These are phyloP conservation scores for Dorcus hopei DNA, from an alignment of 2,888 invertebrate species.

Conservation along the genomic window DNA sequence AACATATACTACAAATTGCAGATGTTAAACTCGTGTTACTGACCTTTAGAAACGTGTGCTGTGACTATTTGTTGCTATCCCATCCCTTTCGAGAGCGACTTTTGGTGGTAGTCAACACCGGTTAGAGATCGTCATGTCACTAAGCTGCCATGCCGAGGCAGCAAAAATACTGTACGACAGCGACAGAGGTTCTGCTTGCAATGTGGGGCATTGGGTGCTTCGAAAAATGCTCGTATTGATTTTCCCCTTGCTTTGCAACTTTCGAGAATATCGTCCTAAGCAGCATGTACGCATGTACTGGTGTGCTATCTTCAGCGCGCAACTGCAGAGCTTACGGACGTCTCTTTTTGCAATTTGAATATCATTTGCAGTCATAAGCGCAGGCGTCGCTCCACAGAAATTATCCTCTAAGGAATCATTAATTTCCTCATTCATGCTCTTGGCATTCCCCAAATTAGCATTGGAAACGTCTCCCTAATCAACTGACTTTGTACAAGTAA, in stretches of 20 bases:
- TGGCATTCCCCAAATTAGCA: too few species aligned
- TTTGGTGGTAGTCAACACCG: conserved; percentile 30
- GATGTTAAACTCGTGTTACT: conserved; percentile 2
- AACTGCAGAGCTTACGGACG: conserved; percentile 17
- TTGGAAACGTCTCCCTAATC: too few species aligned
- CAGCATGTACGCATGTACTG: conserved; percentile 30
- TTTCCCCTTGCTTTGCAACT: conserved; percentile 31
- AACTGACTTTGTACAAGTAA: too few species aligned
- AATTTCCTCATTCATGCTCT: conserved; percentile 6
- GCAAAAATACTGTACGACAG: conserved; percentile 22
- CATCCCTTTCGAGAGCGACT: conserved; percentile 28
- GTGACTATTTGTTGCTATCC: conserved; percentile 28
- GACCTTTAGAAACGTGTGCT: conserved; percentile 13
- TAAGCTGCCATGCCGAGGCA: conserved; percentile 28
- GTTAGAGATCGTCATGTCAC: conserved; percentile 27
- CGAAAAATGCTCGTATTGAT: conserved; percentile 43
- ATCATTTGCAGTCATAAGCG: conserved; percentile 15
- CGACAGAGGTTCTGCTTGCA: conserved; percentile 31
- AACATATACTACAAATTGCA: background rate
- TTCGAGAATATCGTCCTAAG: conserved; percentile 31
- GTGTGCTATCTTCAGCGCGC: conserved; percentile 27
- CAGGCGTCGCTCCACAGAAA: conserved; percentile 26
- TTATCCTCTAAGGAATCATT: conserved; percentile 23
- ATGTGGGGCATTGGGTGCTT: conserved; percentile 45
- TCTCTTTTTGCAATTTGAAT: conserved; percentile 19